Percentiles rank a stretch among this genome's conserved stretches.
Conservation (phyloP, 2,797 vertebrate genomes). For the Tolypeutes matacus region DNA sequence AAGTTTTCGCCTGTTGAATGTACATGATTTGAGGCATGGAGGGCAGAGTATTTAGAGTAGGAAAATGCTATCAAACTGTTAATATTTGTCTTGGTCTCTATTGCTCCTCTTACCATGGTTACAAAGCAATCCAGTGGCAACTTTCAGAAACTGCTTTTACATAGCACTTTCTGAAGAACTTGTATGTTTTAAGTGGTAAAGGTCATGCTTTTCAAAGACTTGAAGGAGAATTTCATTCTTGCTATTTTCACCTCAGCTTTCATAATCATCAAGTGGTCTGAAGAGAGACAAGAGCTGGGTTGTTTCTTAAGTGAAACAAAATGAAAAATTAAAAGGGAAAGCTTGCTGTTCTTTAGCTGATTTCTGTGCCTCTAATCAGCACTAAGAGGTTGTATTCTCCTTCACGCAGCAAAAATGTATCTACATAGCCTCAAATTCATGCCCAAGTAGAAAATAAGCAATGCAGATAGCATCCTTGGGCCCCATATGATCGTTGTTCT, state of each 20-base stretch:
- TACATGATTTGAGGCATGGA: not conserved
- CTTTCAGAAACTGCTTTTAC: not conserved
- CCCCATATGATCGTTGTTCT: not conserved
- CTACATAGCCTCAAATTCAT: accelerated
- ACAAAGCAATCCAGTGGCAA: not conserved
- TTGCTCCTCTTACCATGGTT: not conserved
- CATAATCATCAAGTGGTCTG: not conserved
- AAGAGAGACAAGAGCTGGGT: slow-evolving; percentile 13
- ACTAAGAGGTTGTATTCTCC: too few species aligned
- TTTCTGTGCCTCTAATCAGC: not conserved
- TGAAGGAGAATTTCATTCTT: not conserved
- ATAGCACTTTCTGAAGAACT: not conserved
- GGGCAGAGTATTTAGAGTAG: not conserved
- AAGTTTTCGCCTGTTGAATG: not conserved
- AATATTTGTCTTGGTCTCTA: not conserved
- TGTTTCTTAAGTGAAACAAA: not conserved
- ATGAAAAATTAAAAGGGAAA: not conserved
- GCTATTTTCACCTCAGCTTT: not conserved
- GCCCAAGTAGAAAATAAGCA: not conserved
- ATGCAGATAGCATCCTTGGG: accelerated
- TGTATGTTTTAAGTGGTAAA: not conserved
- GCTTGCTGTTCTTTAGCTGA: not conserved
- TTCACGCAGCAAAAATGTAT: not conserved
- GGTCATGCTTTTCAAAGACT: not conserved
- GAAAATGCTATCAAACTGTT: not conserved